Percentiles rank a stretch among this genome's conserved stretches.
Conservation (phyloP, 2,113 vertebrate genomes). For the Guaruba guarouba region DNA sequence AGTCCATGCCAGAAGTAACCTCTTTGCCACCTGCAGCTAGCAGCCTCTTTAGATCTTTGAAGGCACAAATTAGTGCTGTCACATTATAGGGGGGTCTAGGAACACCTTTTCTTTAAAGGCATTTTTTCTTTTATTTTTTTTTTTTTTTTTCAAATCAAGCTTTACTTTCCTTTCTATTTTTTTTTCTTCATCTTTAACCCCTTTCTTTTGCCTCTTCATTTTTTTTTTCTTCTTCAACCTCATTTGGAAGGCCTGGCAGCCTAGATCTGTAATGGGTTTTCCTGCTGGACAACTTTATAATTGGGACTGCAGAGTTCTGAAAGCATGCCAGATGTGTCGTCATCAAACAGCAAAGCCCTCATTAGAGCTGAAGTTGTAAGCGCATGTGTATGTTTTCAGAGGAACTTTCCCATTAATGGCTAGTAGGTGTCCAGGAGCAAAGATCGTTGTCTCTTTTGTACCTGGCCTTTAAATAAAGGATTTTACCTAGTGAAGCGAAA, state of each 20-base stretch:
- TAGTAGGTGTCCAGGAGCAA: slow-evolving; percentile 52
- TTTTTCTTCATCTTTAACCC: background rate
- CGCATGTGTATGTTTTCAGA: slow-evolving; percentile 52
- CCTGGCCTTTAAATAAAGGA: slow-evolving; percentile 17
- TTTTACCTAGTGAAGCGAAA: background rate
- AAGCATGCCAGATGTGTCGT: slow-evolving; percentile 45
- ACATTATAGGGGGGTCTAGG: background rate
- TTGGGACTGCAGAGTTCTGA: slow-evolving; percentile 70
- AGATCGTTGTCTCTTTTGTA: slow-evolving; percentile 46
- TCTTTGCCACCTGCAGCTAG: slow-evolving; percentile 23
- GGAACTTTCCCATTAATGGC: slow-evolving; percentile 42
- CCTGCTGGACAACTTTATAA: slow-evolving; percentile 67
- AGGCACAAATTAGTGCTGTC: slow-evolving; percentile 41
- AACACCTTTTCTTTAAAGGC: slow-evolving; percentile 43
- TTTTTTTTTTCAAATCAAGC: background rate
- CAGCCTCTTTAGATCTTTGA: slow-evolving; percentile 24
- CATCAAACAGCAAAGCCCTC: slow-evolving; percentile 63
- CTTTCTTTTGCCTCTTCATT: background rate
- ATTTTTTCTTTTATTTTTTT: background rate
- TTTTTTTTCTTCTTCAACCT: slow-evolving; percentile 36
- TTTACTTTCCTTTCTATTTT: background rate
- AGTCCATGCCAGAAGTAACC: slow-evolving; percentile 25
- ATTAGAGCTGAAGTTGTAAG: slow-evolving; percentile 40
- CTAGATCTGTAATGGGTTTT: slow-evolving; percentile 55
- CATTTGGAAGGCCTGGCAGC: slow-evolving; percentile 26